Base-by-base conservation (phyloP, 2,113 vertebrate genomes). In the Athene cunicularia region DNA sequence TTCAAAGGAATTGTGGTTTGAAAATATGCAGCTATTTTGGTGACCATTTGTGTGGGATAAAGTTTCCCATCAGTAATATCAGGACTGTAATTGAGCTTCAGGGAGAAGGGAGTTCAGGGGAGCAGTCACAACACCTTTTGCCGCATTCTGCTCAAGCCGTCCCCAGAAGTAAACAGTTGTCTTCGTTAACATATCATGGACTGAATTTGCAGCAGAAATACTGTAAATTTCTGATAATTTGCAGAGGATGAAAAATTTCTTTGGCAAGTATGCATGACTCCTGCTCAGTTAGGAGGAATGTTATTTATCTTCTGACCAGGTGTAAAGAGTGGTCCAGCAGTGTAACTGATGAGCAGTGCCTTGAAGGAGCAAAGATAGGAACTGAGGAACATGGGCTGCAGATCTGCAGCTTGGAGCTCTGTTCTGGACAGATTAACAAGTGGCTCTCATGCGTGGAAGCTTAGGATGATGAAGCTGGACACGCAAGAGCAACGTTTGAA, bases 21-120 rank as follows among this genome's bases (percentile, higher is more conserved):
- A 97, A 98, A 98, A 98, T 96, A 97, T 97, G 97, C 96, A 90
- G 95, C 98, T 98, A 98, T 98, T 98, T 98, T 98, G 96, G 98
- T 98, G 97, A 97, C 97, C 88, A 97, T 97, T 98, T 98, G 97
- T 98, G 97, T 97, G 98, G 97, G 97, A 98, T 97, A 95, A 97
- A 98, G 92, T 98, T 98, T 98, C 98, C 94, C 98, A 97, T 96
- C 75, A 58, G 83, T 90, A 96, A 90, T 71, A 96, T 91, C 82
- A 97, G 80, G 93, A 93, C 88, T 89, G 95, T 89, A 96, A 76
- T 27, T 83, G 86, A 96, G 94, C 82, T 93, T 96, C 62, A 72
- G 71, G 88, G 90, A 93, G 91, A 76, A 94, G 60, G 68, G 66
- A 73, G 47, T 80, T 87, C 93, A 86, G 89, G 63, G 90, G 64